Evolutionary conservation across 2,888 invertebrate genomes (phyloP).

Genomic region (Anorthoa munda): DNA sequence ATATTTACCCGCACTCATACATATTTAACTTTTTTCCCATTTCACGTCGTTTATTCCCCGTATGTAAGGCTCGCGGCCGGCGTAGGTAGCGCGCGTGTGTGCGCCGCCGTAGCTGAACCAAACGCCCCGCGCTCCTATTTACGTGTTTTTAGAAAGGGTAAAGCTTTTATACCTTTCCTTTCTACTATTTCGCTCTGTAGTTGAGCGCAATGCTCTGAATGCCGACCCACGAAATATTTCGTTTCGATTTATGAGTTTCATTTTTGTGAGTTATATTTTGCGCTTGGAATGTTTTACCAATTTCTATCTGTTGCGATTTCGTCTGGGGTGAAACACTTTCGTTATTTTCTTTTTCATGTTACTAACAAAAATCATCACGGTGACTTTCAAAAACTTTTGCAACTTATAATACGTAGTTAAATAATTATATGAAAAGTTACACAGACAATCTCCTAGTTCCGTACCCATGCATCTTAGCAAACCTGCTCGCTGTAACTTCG

Average conservation of each 20-base stretch:
- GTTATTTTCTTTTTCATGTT: constrained; percentile 39
- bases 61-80: constrained; percentile 83
- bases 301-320: constrained; percentile 65
- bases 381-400: not conserved
- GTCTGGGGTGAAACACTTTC: constrained; percentile 34
- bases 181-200: constrained; percentile 87
- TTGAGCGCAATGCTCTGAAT: constrained; percentile 84
- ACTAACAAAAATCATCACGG: not conserved
- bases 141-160: constrained; percentile 90
- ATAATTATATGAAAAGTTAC: not conserved
- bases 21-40: constrained; percentile 91
- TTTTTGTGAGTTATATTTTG: constrained; percentile 83
- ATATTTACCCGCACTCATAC: constrained; percentile 91
- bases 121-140: constrained; percentile 85
- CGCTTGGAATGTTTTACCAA: constrained; percentile 79
- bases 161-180: constrained; percentile 90
- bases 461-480: not conserved
- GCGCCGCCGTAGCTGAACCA: constrained; percentile 78
- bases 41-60: constrained; percentile 89
- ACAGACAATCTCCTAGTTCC: not conserved
- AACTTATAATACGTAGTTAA: not conserved
- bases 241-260: constrained; percentile 88
- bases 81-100: constrained; percentile 79
- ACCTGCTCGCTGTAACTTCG: not conserved
- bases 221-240: constrained; percentile 85